Evolutionary conservation across 2,888 invertebrate species (phyloP).

Genomic region (Drosophila helvetica): DNA sequence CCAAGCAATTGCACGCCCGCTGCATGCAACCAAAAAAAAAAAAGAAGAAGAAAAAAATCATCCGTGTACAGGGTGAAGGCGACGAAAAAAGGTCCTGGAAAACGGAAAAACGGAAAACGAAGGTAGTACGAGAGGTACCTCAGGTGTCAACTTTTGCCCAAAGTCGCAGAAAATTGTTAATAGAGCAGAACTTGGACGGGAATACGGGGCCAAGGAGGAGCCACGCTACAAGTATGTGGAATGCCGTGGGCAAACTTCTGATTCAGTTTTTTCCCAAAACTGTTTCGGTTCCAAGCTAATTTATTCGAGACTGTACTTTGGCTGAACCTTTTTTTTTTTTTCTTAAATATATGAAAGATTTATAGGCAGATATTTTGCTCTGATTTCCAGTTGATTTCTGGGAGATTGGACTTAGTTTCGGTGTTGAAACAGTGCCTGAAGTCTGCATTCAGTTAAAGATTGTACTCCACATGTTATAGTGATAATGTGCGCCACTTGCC

Average conservation of each 20-base stretch:
- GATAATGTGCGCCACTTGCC: too few relatives aligned
- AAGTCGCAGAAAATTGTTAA: slow-evolving; percentile 28
- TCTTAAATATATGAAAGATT: too few relatives aligned
- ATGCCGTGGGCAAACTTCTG: slow-evolving; percentile 11
- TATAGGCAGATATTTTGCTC: not conserved
- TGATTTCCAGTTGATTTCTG: not conserved
- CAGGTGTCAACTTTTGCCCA: slow-evolving; percentile 40
- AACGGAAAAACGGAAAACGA: slow-evolving; percentile 2
- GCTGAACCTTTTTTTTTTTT: not conserved
- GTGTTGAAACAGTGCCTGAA: not conserved
- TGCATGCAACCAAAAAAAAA: slow-evolving; percentile 25
- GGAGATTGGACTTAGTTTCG: not conserved
- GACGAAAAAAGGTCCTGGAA: slow-evolving; percentile 9
- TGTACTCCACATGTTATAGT: too few relatives aligned
- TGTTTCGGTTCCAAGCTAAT: slow-evolving; percentile 12
- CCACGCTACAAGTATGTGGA: not conserved
- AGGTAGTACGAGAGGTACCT: not conserved
- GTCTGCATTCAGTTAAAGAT: too few relatives aligned
- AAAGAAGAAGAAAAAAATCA: not conserved
- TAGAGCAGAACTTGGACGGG: slow-evolving; percentile 5
- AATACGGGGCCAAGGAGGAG: not conserved
- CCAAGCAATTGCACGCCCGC: slow-evolving; percentile 42
- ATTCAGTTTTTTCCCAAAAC: slow-evolving; percentile 7
- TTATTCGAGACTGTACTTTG: slow-evolving; percentile 25
- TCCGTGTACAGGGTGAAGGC: not conserved